phyloP scores from a whole-genome alignment of 2,888 invertebrate species.

The Hyalella azteca region DNA sequence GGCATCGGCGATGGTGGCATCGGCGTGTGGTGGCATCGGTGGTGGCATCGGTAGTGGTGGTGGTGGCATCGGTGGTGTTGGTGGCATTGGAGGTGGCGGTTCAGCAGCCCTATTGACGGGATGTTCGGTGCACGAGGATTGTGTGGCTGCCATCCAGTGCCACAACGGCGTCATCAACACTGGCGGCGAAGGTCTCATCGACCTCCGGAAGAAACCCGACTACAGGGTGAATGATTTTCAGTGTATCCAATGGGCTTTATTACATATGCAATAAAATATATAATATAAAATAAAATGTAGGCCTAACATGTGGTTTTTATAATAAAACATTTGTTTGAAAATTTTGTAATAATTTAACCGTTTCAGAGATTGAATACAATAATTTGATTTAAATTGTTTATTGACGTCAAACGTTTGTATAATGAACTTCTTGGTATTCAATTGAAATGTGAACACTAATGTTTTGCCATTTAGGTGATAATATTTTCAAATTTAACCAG shows the following conservation, averaged over 20 bases:
- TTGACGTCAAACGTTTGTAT: too few species aligned
- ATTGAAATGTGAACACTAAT: too few species aligned
- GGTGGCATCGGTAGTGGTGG: not conserved
- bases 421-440: too few species aligned
- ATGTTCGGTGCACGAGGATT: constrained; percentile 35
- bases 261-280: too few species aligned
- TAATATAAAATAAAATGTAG: too few species aligned
- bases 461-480: too few species aligned
- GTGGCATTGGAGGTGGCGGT: not conserved
- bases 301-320: too few species aligned
- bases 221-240: not conserved
- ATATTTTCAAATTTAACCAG: not conserved
- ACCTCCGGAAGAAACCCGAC: constrained; percentile 25
- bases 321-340: too few species aligned
- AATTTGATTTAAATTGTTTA: too few species aligned
- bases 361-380: not conserved
- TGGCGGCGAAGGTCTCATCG: constrained; percentile 44
- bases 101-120: not conserved
- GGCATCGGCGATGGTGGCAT: not conserved
- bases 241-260: too few species aligned
- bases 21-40: not conserved
- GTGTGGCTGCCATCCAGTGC: constrained; percentile 41
- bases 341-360: too few species aligned
- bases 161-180: constrained; percentile 39
- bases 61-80: not conserved